phyloP scores from a whole-genome alignment of 2,888 invertebrate genomes.

The Theretra japonica region DNA sequence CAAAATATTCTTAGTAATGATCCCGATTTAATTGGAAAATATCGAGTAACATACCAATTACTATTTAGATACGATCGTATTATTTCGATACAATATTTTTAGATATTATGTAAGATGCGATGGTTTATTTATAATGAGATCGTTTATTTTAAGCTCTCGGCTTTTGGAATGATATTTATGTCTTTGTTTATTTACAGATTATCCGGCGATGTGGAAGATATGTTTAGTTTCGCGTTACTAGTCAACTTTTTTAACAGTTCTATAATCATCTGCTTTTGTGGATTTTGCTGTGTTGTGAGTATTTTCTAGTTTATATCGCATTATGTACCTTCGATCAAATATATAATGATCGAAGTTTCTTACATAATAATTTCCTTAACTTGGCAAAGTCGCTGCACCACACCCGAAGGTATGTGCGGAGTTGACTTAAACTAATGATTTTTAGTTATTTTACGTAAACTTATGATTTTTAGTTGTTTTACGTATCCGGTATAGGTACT shows the following conservation, averaged over 20 bases:
- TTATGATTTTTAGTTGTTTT: no score
- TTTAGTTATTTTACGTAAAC: no score
- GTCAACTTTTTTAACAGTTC: conserved; percentile 71
- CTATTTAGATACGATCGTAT: neutral
- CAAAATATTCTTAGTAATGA: neutral
- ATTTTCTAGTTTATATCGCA: neutral
- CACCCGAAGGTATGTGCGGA: no score
- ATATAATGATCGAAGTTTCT: no score
- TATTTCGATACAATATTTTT: neutral
- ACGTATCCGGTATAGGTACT: no score
- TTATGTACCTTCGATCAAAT: no score
- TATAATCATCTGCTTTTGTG: conserved; percentile 64
- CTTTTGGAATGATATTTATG: neutral
- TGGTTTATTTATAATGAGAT: neutral
- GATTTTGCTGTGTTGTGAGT: conserved; percentile 64
- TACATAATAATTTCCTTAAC: no score
- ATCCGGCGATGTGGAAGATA: conserved; percentile 55
- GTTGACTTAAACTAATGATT: no score
- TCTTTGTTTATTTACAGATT: conserved; percentile 47
- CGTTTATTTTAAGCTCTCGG: neutral
- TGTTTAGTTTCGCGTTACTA: conserved; percentile 64
- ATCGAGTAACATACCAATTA: neutral
- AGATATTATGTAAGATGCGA: neutral
- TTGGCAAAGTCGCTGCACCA: no score
- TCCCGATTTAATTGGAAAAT: neutral